Conservation (phyloP, 1,140 invertebrate species). For the Chelonus insularis region DNA sequence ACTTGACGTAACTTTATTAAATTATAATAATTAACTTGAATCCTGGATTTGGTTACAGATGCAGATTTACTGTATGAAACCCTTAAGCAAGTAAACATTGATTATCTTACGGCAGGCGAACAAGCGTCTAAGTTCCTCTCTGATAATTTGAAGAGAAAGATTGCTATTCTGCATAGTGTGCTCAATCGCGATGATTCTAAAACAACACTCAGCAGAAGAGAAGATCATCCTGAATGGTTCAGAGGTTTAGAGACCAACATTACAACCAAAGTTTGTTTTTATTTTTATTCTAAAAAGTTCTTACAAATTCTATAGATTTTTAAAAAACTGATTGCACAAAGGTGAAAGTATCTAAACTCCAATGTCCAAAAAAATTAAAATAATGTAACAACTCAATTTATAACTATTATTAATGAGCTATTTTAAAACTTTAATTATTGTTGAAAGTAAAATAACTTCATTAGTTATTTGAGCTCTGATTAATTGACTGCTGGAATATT, state of each 20-base stretch:
- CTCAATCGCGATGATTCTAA: conserved; percentile 62
- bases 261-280: conserved; percentile 64
- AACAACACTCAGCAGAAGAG: conserved; percentile 61
- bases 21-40: conserved; percentile 20
- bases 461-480: too few relatives aligned
- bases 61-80: conserved; percentile 65
- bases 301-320: too few relatives aligned
- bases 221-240: conserved; percentile 75
- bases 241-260: conserved; percentile 69
- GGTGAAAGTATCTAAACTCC: too few relatives aligned
- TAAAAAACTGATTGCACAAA: too few relatives aligned
- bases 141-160: conserved; percentile 68
- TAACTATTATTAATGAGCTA: too few relatives aligned
- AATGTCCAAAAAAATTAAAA: too few relatives aligned
- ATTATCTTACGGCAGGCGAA: conserved; percentile 66
- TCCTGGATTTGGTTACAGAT: conserved; percentile 48
- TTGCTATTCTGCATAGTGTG: conserved; percentile 56
- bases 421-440: too few relatives aligned
- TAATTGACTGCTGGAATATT: too few relatives aligned
- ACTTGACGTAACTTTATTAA: conserved; percentile 2
- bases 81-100: conserved; percentile 66
- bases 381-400: too few relatives aligned
- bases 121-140: conserved; percentile 67
- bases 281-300: too few relatives aligned
- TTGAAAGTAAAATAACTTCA: too few relatives aligned